Conservation (phyloP, 2,888 invertebrate species). For the Oscheius sp. region DNA sequence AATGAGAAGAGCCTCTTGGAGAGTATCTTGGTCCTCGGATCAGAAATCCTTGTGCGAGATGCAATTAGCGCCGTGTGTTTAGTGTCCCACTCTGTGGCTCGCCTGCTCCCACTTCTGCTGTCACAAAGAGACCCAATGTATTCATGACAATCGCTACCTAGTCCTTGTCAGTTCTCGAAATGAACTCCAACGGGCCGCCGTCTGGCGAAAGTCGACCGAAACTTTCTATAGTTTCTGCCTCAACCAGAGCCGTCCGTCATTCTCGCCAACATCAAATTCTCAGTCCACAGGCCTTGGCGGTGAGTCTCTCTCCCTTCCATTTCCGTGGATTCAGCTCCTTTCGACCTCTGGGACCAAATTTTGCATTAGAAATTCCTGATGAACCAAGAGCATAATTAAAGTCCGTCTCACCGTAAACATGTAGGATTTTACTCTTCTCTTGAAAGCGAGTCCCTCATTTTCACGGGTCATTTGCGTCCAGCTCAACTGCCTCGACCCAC, state of each 20-base stretch:
- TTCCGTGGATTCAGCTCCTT: not conserved
- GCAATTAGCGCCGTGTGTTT: constrained; percentile 33
- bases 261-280: constrained; percentile 49
- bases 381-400: not conserved
- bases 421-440: not conserved
- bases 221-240: constrained; percentile 46
- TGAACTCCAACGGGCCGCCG: constrained; percentile 11
- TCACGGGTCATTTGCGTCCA: not conserved
- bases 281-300: constrained; percentile 54
- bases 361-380: not conserved
- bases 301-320: constrained; percentile 34
- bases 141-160: constrained; percentile 38
- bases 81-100: constrained; percentile 22
- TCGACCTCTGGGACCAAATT: not conserved
- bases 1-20: not conserved
- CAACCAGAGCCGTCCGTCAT: constrained; percentile 38
- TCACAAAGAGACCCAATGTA: constrained; percentile 22
- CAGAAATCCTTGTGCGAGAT: constrained; percentile 25
- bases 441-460: not conserved
- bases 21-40: not conserved
- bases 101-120: constrained; percentile 16
- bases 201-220: constrained; percentile 32
- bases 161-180: not conserved
- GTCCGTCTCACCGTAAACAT: not conserved
- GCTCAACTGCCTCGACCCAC: constrained; percentile 16